These are phyloP conservation scores for Morone saxatilis DNA, from an alignment of 2,113 vertebrate species.

Conservation along the genomic window DNA sequence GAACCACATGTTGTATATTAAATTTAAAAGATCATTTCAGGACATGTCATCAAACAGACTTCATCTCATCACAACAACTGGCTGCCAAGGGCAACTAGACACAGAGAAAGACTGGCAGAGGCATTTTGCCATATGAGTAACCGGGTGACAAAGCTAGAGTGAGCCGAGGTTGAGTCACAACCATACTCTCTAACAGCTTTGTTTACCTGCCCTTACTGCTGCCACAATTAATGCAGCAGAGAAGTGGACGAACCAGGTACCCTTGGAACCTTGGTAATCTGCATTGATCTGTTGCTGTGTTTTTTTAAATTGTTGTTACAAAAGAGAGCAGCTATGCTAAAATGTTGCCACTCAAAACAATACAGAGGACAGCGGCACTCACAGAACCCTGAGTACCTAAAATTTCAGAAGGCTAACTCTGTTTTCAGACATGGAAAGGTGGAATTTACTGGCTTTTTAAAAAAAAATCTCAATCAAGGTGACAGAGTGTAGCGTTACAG, in stretches of 20 bases:
- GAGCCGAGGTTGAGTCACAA: conserved; percentile 68
- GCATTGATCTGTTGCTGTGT: conserved; percentile 57
- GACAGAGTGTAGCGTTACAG: not conserved
- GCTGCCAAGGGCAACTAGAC: conserved; percentile 43
- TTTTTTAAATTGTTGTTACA: conserved; percentile 58
- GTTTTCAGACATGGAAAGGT: conserved; percentile 16
- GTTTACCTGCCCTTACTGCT: conserved; percentile 78
- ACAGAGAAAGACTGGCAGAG: conserved; percentile 49
- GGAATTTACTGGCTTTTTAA: not conserved
- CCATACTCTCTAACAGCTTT: conserved; percentile 74
- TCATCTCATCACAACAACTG: conserved; percentile 44
- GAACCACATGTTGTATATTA: not conserved
- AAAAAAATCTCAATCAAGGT: conserved; percentile 1
- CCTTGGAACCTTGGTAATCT: conserved; percentile 63
- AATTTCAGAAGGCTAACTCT: conserved; percentile 36
- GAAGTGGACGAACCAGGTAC: conserved; percentile 68
- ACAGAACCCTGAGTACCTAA: conserved; percentile 15
- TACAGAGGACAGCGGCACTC: conserved; percentile 54
- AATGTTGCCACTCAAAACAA: conserved; percentile 66
- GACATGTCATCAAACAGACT: conserved; percentile 28
- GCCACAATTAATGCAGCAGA: conserved; percentile 72
- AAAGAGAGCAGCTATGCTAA: conserved; percentile 67
- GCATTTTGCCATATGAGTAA: conserved; percentile 56
- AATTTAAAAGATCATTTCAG: conserved; percentile 19
- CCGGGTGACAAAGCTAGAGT: conserved; percentile 48